Evolutionary conservation across 1,140 invertebrate genomes (phyloP).

Genomic region (Liolophura sinensis): DNA sequence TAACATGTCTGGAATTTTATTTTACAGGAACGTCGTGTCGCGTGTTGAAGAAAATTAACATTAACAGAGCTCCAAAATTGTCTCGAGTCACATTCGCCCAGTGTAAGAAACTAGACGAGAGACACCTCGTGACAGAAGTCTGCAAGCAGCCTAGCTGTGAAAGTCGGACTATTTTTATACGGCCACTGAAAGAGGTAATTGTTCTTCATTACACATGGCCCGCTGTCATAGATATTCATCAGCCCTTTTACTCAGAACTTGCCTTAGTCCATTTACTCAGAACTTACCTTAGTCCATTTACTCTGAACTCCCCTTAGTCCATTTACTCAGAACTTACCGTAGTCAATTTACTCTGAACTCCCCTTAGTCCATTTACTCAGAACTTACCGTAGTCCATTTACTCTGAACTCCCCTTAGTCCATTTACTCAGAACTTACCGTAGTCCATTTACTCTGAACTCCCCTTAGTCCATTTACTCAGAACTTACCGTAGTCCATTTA

Average conservation of each 20-base stretch:
- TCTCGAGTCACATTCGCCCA: slow-evolving; percentile 25
- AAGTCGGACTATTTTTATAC: slow-evolving; percentile 26
- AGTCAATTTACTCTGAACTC: no score
- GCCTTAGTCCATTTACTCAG: no score
- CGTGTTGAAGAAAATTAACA: slow-evolving; percentile 33
- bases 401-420: no score
- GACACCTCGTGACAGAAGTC: slow-evolving; percentile 22
- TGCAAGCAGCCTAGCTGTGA: slow-evolving; percentile 8
- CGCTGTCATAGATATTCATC: not conserved
- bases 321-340: no score
- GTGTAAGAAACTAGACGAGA: slow-evolving; percentile 28
- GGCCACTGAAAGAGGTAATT: slow-evolving; percentile 27
- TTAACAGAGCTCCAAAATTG: slow-evolving; percentile 22
- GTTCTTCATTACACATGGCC: not conserved
- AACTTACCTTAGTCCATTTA: no score
- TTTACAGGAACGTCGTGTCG: slow-evolving; percentile 30
- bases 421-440: no score
- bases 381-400: no score
- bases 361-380: no score
- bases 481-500: no score
- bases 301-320: no score
- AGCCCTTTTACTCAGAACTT: not conserved
- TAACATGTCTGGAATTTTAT: not conserved
- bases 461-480: no score
- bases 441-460: no score